Percentiles rank a stretch among this genome's conserved stretches.
Conservation (phyloP, 2,113 vertebrate species). For the Pedionomus torquatus region DNA sequence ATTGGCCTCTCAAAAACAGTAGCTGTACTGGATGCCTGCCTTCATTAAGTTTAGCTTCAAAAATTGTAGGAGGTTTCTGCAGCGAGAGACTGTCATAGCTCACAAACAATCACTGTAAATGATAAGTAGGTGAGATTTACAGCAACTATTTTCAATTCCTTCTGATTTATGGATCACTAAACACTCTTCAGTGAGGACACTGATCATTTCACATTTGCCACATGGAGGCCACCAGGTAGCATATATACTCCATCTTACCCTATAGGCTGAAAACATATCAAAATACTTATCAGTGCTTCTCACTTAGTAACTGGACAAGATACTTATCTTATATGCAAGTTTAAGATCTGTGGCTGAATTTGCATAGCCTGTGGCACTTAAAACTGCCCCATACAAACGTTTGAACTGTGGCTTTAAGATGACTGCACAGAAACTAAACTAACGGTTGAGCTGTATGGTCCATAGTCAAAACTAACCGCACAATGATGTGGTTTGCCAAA, state of each 20-base stretch:
- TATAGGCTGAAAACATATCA: neutral
- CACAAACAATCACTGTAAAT: neutral
- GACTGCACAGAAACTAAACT: neutral
- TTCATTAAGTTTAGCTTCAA: neutral
- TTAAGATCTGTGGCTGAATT: neutral
- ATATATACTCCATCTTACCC: neutral
- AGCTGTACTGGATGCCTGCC: neutral
- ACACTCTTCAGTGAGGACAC: neutral
- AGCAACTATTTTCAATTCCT: neutral
- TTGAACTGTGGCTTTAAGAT: neutral
- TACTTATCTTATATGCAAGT: neutral
- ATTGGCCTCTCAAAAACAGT: neutral
- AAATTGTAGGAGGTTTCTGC: neutral
- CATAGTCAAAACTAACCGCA: neutral
- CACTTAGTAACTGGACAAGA: neutral
- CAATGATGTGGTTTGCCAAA: neutral
- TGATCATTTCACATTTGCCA: neutral
- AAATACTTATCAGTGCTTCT: neutral
- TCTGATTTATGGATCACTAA: neutral
- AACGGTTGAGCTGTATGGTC: neutral
- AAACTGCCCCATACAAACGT: neutral
- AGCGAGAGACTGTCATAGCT: neutral
- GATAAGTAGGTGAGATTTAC: neutral
- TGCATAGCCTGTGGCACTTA: neutral
- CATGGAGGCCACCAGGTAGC: neutral